Base-by-base conservation (phyloP, 2,797 vertebrate species). In the Ammospiza maritima region DNA sequence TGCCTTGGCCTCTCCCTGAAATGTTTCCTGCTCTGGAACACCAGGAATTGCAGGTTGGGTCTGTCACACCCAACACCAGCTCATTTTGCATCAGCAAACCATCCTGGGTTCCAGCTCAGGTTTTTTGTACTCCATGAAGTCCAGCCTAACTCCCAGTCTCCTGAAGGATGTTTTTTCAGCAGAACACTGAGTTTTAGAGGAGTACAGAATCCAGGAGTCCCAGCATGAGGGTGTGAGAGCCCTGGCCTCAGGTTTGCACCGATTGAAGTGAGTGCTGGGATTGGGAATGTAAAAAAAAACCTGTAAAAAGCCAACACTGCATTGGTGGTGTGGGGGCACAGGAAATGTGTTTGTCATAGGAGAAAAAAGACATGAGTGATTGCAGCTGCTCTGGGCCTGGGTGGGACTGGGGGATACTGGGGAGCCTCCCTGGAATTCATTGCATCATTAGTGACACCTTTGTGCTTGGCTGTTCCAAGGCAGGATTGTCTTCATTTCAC, bases 341-440 rank as follows among this genome's bases (percentile, higher is more conserved):
- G 34, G 9, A 14, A 42, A 11, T 51, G 2, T 7, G n/a, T 30
- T 51, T 27, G 1, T 16, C 2, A 8, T 0, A 7, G 48, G 57
- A 22, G 13, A 34, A 45, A 3, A 40, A 40, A 25, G 26, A 2
- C 40, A 20, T 4, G 3, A 34, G 16, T 48, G 8, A 6, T 22
- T 1, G 2, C 20, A 34, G 47, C 60, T 73, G 45, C 51, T 57
- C 40, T 7, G 6, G 15, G 77, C 19, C n/a, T 36, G 29, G 1
- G 1, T 40, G 56, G 57, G 2, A 1, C 0, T 36, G 16, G 56
- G 27, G 19, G 40, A 25, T 3, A 0, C 2, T 16, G 34, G 13
- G 27, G 48, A 30, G 7, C 20, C 5, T 38, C n/a, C 6, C 1
- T 23, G 50, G 53, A 13, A 4, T 22, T 54, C 0, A 1, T 4